A percentile compares a stretch with the other conserved stretches of the same genome.
phyloP scores from a whole-genome alignment of 2,797 vertebrate species.

The Odontamblyopus lacepedii region DNA sequence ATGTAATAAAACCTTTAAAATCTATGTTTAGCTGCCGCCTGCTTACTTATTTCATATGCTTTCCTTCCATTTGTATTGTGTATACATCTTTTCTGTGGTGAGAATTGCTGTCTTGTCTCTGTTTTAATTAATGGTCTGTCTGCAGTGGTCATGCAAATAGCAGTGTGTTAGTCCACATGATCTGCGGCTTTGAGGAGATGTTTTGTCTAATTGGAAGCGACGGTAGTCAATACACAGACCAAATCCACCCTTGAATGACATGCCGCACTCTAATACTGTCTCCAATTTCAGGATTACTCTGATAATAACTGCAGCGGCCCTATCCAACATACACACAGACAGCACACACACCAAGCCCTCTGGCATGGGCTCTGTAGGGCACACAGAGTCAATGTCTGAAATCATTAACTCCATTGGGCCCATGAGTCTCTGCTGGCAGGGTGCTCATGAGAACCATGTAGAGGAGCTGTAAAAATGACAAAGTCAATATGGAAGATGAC shows the following conservation, averaged over 20 bases:
- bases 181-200: conserved; percentile 66
- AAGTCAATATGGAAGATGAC: conserved; percentile 75
- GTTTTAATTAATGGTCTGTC: conserved; percentile 57
- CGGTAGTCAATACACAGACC: conserved; percentile 72
- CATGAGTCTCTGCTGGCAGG: conserved; percentile 69
- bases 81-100: neutral
- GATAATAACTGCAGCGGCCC: conserved; percentile 69
- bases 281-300: conserved; percentile 79
- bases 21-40: neutral
- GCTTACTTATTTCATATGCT: too few relatives aligned
- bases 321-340: conserved; percentile 67
- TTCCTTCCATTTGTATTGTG: neutral
- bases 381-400: conserved; percentile 64
- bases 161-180: conserved; percentile 43
- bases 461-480: conserved; percentile 75
- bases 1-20: neutral
- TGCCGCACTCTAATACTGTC: conserved; percentile 72
- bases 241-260: conserved; percentile 73
- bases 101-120: conserved; percentile 33
- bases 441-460: conserved; percentile 71
- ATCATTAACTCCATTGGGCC: conserved; percentile 63
- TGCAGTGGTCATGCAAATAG: conserved; percentile 47
- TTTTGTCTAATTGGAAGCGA: conserved; percentile 75
- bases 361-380: conserved; percentile 60
- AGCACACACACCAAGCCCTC: conserved; percentile 56